Evolutionary conservation across 1,140 invertebrate species (phyloP), one percentile per base, ranked within the genome.

Genomic region (Drosophila arawakana): DNA sequence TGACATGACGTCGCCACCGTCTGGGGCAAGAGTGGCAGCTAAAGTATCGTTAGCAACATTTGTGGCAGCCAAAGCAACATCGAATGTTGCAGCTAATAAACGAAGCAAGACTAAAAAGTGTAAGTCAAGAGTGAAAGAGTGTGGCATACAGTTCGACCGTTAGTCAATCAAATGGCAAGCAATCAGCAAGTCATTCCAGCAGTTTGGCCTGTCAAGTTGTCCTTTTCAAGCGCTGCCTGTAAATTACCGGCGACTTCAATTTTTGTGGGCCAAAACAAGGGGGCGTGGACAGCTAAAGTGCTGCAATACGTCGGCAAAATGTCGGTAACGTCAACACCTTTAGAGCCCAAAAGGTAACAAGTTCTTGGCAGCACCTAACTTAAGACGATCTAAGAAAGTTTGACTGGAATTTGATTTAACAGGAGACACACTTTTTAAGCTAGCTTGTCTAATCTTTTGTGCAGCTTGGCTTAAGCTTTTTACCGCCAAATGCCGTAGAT

Each of bases 171-270:
- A 81, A 66, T 59, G 58, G 65, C 44, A 57, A 57, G 46, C 75
- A 78, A 78, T 75, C 73, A 82, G 68, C 80, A 68, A 78, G 79
- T 75, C 73, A 71, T 71, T 71, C 44, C 25, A 50, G 58, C 44
- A 49, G 65, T 58, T 68, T 52, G 74, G 74, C 74, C 77, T 80
- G 83, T 89, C 83, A 88, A 84, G 70, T 83, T 88, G 84, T 84
- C 83, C 83, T 86, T 83, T 82, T 18, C 46, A 7, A 8, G 18
- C 68, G 66, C 50, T 46, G 57, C 78, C 77, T 88, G 52, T 80
- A 76, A 84, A 86, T 85, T 85, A 85, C 79, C 83, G 79, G 76
- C 82, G 70, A 78, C 63, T 65, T 80, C 72, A 55, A 71, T 73
- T 72, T 81, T 82, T 37, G 80, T 81, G 81, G 68, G 37, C 41